Base-by-base conservation (phyloP, 64 coral and sea anemone genomes). In the Montipora sp. region DNA sequence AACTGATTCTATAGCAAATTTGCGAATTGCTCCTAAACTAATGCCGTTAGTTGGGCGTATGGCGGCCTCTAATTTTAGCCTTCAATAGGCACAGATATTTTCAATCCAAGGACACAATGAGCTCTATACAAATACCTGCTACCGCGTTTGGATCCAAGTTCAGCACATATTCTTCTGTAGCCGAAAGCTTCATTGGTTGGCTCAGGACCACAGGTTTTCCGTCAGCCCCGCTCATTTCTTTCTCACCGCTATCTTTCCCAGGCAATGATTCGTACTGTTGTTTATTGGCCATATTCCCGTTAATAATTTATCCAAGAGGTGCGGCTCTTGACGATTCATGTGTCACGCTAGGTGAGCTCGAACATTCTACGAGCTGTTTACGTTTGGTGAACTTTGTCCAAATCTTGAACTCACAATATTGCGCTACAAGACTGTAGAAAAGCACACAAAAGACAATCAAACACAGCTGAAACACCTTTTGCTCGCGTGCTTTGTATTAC, bases 121-220 rank as follows among this genome's bases (percentile, higher is more conserved):
- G 19, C 18, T 60, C n/a, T 11, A 3, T 45, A 12, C 48, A 6
- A 66, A 48, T 4, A 93, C 91, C 67, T 43, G 80, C 14, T 48
- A 93, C 91, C 13, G 75, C 8, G 5, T 47, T 67, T 3, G 91
- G 91, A 65, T 93, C 91, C 60, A 93, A 47, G 75, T 93, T 93
- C 45, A 93, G 63, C 7, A 93, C 91, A 47, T 93, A 93, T 14
- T 93, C 91, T n/a, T 93, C 91, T n/a, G 84, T 86, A 13, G 74
- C 65, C 12, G 83, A 79, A 0, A 93, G 83, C 47, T 93, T 73
- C 5, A 57, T 22, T 3, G 91, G 91, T 59, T 93, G 81, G 58
- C 46, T 70, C 10, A 81, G 46, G 6, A 93, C 59, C 14, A 85
- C 82, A 5, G 23, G 77, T 79, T 80, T 53, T 10, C 57, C 44